Conservation (phyloP, 2,113 vertebrate genomes). For the Alethe diademata region DNA sequence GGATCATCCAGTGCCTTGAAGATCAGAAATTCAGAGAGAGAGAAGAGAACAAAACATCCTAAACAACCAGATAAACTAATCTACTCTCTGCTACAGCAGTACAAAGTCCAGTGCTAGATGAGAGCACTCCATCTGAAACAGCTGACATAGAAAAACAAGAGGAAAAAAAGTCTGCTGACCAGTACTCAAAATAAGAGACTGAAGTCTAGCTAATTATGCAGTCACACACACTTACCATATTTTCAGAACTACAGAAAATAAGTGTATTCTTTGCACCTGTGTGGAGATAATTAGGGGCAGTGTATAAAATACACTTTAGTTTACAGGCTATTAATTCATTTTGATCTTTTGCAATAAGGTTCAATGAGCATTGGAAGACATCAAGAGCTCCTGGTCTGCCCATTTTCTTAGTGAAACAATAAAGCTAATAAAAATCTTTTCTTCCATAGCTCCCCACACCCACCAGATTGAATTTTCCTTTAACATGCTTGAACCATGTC, state of each 20-base stretch:
- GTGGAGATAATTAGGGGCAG: background rate
- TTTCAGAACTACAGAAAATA: background rate
- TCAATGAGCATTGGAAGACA: background rate
- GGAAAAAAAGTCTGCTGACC: background rate
- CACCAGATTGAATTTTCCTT: background rate
- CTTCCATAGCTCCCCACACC: background rate
- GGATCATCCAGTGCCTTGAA: background rate
- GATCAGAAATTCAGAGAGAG: background rate
- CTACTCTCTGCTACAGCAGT: background rate
- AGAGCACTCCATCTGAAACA: conserved; percentile 5
- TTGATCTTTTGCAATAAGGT: background rate
- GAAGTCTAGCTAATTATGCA: background rate
- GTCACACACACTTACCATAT: background rate
- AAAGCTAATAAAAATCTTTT: background rate
- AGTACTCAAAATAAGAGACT: background rate
- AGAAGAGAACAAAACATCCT: background rate
- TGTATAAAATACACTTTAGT: background rate
- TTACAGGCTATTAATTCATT: background rate
- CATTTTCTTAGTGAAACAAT: background rate
- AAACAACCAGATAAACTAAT: conserved; percentile 14
- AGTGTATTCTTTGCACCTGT: background rate
- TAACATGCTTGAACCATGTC: background rate
- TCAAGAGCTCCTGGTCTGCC: background rate
- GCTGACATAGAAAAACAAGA: background rate
- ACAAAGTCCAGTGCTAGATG: background rate